A percentile compares a stretch with the other conserved stretches of the same genome.
These are phyloP conservation scores for Patagioenas fasciata DNA, from an alignment of 2,113 vertebrate genomes.

Conservation along the genomic window DNA sequence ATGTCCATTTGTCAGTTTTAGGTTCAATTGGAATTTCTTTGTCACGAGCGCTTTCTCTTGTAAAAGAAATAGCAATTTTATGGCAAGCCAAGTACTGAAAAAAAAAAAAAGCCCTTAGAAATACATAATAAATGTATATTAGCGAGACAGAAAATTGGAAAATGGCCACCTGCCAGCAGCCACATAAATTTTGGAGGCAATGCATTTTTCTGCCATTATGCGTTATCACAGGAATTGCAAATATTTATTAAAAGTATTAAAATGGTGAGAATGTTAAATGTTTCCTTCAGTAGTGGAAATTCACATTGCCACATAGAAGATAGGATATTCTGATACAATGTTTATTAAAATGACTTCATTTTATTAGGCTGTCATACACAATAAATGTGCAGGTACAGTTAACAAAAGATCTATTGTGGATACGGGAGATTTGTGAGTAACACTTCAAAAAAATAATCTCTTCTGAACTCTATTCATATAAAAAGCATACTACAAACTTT, in stretches of 20 bases:
- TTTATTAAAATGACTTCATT: constrained; percentile 85
- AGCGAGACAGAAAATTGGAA: constrained; percentile 80
- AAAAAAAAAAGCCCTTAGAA: constrained; percentile 59
- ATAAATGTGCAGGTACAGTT: constrained; percentile 77
- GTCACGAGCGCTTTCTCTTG: background rate
- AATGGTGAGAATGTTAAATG: constrained; percentile 82
- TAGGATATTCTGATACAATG: constrained; percentile 78
- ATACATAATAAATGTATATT: constrained; percentile 77
- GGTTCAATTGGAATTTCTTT: constrained; percentile 42
- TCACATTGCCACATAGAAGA: constrained; percentile 72
- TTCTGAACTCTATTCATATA: constrained; percentile 60
- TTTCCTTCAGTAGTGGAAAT: constrained; percentile 79
- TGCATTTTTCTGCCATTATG: constrained; percentile 76
- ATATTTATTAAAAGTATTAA: constrained; percentile 86
- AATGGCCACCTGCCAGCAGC: constrained; percentile 79
- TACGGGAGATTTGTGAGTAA: constrained; percentile 67
- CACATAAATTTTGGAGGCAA: constrained; percentile 79
- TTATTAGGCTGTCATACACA: constrained; percentile 80
- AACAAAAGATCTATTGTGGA: constrained; percentile 75
- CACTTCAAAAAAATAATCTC: constrained; percentile 58
- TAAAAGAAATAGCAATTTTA: constrained; percentile 55
- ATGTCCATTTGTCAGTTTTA: constrained; percentile 44
- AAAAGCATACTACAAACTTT: constrained; percentile 53
- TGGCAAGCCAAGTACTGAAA: constrained; percentile 50
- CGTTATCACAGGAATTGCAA: constrained; percentile 80